These are phyloP conservation scores for Platycheirus albimanus DNA, from an alignment of 2,888 invertebrate genomes.

Conservation along the genomic window DNA sequence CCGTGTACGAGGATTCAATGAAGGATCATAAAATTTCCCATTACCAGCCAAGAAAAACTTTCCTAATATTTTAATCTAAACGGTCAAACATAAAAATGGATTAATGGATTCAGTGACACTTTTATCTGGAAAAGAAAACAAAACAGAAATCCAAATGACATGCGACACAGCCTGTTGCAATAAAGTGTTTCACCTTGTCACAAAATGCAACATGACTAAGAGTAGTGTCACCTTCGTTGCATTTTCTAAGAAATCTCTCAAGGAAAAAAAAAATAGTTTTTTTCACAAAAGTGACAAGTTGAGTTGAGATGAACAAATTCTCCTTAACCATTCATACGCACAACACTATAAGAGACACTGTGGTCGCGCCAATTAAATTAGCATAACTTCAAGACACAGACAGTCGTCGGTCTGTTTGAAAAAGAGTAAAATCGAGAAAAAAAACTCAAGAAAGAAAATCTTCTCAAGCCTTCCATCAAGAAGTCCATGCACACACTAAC, in stretches of 20 bases:
- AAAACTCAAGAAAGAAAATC: constrained; percentile 15
- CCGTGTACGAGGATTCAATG: no score
- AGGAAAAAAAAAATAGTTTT: neutral
- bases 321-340: neutral
- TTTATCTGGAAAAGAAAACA: neutral
- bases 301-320: constrained; percentile 8
- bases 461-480: constrained; percentile 2
- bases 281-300: neutral
- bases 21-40: no score
- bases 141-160: neutral
- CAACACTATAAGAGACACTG: constrained; percentile 7
- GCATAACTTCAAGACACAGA: constrained; percentile 25
- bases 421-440: neutral
- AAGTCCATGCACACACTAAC: neutral
- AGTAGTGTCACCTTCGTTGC: neutral
- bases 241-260: constrained; percentile 15
- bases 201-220: constrained; percentile 3
- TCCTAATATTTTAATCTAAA: no score
- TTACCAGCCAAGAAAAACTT: no score
- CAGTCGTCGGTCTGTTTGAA: constrained; percentile 5
- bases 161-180: constrained; percentile 17
- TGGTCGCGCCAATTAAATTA: constrained; percentile 35
- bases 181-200: constrained; percentile 17
- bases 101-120: neutral
- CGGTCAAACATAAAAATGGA: no score